These are phyloP conservation scores for Muscicapa striata DNA, from an alignment of 2,797 vertebrate genomes.

Conservation along the genomic window DNA sequence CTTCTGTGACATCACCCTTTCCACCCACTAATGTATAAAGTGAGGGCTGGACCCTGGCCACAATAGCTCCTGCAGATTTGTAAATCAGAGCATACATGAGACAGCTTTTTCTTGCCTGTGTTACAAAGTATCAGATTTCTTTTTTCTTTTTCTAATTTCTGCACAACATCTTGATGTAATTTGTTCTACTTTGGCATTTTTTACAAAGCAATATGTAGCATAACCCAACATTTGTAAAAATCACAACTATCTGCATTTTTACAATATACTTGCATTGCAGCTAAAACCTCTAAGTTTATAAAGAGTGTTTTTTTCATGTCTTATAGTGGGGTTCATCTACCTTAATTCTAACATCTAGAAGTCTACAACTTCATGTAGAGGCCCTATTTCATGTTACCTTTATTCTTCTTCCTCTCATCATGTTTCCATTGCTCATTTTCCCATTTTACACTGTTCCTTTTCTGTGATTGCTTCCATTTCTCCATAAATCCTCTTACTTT, in stretches of 20 bases:
- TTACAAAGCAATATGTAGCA: background rate
- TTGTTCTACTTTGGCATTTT: background rate
- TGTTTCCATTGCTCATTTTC: background rate
- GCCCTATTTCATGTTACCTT: background rate
- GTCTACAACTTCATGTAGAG: background rate
- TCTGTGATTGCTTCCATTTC: background rate
- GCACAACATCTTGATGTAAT: background rate
- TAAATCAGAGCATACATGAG: background rate
- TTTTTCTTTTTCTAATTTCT: background rate
- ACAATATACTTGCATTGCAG: background rate
- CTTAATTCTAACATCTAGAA: background rate
- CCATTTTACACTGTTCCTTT: background rate
- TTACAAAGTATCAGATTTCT: background rate
- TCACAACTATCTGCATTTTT: background rate
- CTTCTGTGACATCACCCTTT: conserved; percentile 64
- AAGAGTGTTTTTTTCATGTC: background rate
- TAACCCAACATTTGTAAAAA: background rate
- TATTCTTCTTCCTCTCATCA: background rate
- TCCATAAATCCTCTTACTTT: background rate
- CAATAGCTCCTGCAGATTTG: background rate
- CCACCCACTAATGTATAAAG: conserved; percentile 54
- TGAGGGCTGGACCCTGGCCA: background rate
- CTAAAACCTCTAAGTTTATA: background rate
- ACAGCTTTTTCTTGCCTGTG: background rate
- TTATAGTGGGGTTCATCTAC: background rate